Evolutionary conservation across 2,113 vertebrate species (phyloP), one percentile per base, ranked within the genome.

Genomic region (Nothobranchius kuhntae): DNA sequence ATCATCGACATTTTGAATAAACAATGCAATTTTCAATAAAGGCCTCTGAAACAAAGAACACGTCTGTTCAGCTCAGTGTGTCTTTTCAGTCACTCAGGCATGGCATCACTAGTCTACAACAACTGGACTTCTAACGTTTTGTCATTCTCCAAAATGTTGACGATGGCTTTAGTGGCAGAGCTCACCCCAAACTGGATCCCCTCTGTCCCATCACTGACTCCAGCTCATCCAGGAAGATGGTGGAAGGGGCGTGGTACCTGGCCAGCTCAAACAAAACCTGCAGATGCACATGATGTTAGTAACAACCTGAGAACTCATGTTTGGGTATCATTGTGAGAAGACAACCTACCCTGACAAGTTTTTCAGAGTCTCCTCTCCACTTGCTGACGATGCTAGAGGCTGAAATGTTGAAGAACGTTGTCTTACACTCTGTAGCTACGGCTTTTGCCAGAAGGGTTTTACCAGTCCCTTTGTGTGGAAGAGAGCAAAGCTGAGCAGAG

Each of bases 351-450:
- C 94, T 88, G 71, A 99, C 95, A 50, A 99, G 95, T 71, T 99
- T 99, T 87, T 98, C 98, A 0, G 98, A 99, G 84, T 99, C 96
- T 21, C 96, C 96, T 47, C 97, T 96, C 98, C 97, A 99, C 75
- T 99, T 99, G 93, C 97, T 99, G 86, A 99, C 95, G 46, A 99
- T 98, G 81, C 95, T 99, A 59, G 97, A 98, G 8, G 96, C 95
- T 1, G 97, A 98, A 79, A 99, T 98, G 87, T 99, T 99, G 85
- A 99, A 99, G 90, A 99, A 99, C 0, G 98, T 99, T 0, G 96
- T 99, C 26, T 93, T 96, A 78, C 97, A 95, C 79, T 99, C 98
- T 0, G 96, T 98, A 55, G 98, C 98, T 65, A 99, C 97, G 3
- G 98, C 98, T 89, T 98, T 98, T 53, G 97, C 97, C 70, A 99